These are phyloP conservation scores for Conopomorpha cramerella DNA, from an alignment of 1,140 invertebrate genomes.

Conservation along the genomic window DNA sequence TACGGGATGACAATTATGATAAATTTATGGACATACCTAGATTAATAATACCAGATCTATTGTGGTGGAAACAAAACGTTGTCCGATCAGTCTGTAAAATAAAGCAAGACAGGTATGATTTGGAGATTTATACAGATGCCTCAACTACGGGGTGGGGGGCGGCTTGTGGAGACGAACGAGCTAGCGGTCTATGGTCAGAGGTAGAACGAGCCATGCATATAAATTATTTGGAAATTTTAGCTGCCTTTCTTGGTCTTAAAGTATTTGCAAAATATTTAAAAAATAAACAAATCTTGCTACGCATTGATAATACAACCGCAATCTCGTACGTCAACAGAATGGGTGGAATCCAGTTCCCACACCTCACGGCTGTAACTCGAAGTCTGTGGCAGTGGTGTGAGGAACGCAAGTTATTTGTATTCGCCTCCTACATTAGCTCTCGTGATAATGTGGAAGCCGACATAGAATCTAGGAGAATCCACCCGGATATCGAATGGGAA, in stretches of 20 bases:
- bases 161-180: background rate
- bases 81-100: background rate
- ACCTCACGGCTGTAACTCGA: constrained; percentile 7
- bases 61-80: constrained; percentile 1
- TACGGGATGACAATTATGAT: constrained; percentile 1
- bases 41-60: background rate
- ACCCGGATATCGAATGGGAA: constrained; percentile 16
- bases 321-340: constrained; percentile 7
- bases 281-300: constrained; percentile 12
- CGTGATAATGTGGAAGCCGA: constrained; percentile 12
- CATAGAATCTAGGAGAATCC: constrained; percentile 7
- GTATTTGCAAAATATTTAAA: background rate
- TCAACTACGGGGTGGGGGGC: constrained; percentile 5
- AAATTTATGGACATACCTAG: background rate
- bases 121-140: constrained; percentile 3
- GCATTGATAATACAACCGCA: constrained; percentile 17
- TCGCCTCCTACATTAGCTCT: constrained; percentile 13
- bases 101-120: background rate
- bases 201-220: constrained; percentile 1
- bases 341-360: constrained; percentile 8
- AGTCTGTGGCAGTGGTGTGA: constrained; percentile 15
- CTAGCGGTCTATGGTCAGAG: constrained; percentile 1
- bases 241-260: constrained; percentile 2
- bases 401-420: constrained; percentile 9
- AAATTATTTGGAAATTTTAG: constrained; percentile 4